phyloP scores from a whole-genome alignment of 1,140 invertebrate genomes.

The Sarcophaga peregrina region DNA sequence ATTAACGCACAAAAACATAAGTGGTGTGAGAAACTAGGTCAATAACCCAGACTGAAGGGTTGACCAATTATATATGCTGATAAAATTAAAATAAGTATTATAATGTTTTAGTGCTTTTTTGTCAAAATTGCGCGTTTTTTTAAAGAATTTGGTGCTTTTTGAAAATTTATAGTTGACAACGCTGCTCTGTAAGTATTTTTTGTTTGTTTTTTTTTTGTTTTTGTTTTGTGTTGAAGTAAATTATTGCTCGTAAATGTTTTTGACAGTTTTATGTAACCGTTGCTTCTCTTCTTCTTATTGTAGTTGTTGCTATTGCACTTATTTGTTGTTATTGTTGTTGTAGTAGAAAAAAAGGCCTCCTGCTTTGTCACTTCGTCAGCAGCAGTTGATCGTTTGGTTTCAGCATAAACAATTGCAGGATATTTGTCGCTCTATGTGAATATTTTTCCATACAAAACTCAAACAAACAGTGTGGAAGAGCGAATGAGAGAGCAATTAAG shows the following conservation, averaged over 20 bases:
- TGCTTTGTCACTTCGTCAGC: neutral
- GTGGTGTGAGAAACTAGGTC: no score
- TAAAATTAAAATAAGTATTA: no score
- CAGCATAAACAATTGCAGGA: neutral
- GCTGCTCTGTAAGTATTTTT: no score
- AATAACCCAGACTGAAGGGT: no score
- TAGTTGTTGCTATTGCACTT: neutral
- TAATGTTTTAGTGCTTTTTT: no score
- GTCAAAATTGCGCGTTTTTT: no score
- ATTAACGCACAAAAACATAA: no score
- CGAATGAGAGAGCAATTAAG: no score
- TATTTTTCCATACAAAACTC: neutral
- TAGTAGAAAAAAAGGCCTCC: neutral
- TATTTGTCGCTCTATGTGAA: neutral
- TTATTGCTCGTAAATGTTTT: conserved; percentile 37
- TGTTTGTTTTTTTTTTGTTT: no score
- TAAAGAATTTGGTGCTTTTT: no score
- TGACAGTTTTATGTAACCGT: conserved; percentile 38
- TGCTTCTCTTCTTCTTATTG: neutral
- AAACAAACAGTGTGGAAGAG: neutral
- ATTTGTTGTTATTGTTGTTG: neutral
- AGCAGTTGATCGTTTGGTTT: conserved; percentile 5
- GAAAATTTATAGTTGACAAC: no score
- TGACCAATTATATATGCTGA: no score
- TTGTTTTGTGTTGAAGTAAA: conserved; percentile 29